Evolutionary conservation across 2,888 invertebrate genomes (phyloP), one percentile per base, ranked within the genome.

Genomic region (Stenoptilia bipunctidactyla): DNA sequence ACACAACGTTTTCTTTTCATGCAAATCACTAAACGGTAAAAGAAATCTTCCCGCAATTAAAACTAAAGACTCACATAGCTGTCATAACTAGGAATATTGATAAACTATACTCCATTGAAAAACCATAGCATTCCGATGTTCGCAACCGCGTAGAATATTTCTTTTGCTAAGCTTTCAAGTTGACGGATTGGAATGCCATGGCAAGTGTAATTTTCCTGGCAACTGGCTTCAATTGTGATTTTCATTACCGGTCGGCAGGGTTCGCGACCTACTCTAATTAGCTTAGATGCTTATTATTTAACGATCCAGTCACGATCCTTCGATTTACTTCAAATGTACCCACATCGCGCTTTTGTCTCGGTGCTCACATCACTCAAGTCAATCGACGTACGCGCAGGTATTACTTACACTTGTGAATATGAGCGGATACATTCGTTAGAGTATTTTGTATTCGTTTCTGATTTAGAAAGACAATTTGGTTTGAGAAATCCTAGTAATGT

Each of bases 211-310:
- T 82, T 79, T 79, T 69, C 69, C 61, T 45, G n/a, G 61, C 64
- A 70, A 72, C 67, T 65, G 68, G 67, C 66, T 73, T 73, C 71
- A 69, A 70, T 75, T 72, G 74, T 73, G 64, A 79, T 75, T 82
- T 82, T 79, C 77, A 77, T 80, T 79, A 80, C 69, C 53, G 67
- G 66, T 73, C 72, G 60, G 69, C 62, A 54, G 61, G 74, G 75
- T 74, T 77, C 73, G 69, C 72, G 73, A 76, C 75, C 77, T 73
- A 76, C 66, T 80, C 74, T 82, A 82, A 83, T 83, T 83, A 80
- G 67, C 72, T 67, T 64, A 66, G 74, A 77, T 77, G 69, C 70
- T 82, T 79, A 77, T 80, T 70, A 82, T 80, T 75, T 77, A 80
- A 80, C 68, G 66, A 66, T 63, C 58, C 56, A 59, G 73, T 80